Evolutionary conservation across 1,140 invertebrate genomes (phyloP), one percentile per base, ranked within the genome.

Genomic region (Diorhabda carinulata): DNA sequence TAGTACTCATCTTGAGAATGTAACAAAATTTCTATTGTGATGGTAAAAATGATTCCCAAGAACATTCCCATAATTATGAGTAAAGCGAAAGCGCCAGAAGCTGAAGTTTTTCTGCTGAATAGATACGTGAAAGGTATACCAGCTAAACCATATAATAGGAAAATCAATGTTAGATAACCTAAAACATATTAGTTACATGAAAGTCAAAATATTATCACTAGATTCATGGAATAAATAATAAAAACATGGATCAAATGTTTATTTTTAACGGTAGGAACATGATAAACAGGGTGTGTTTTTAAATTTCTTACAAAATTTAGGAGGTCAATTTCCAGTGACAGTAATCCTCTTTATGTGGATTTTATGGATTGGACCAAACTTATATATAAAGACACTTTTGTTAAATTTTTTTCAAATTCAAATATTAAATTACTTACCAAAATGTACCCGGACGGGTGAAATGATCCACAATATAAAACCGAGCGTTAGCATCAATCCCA

Each of bases 61-160:
- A 79, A 75, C 8, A 80, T 67, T 6, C 73, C 75, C 8, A 70
- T n/a, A 10, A 74, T 78, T 25, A 77, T 67, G 43, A 79, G 74
- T 4, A 73, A 5, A 2, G 74, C 72, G 57, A 75, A 77, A 25
- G 71, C 76, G 40, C 73, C 67, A 3, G 76, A 72, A 25, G 73
- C 70, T 25, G 75, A 76, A 62, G 75, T 77, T 57, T 71, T 77
- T 57, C 76, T 73, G 57, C 71, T 74, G 61, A 80, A 79, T 56
- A 80, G 42, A 66, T 79, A 80, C 1, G 74, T 62, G 45, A 74
- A 77, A 40, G 78, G 79, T 58, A 80, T 74, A 41, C 70, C 68
- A 56, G 68, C 62, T 7, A 74, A 4, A 40, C 74, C 76, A 64
- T 79, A 80, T 3, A 67, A 10, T 5, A 73, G 4, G 9, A 78